Evolutionary conservation across 1,140 invertebrate species (phyloP), one percentile per base, ranked within the genome.

Genomic region (Latrodectus geometricus): DNA sequence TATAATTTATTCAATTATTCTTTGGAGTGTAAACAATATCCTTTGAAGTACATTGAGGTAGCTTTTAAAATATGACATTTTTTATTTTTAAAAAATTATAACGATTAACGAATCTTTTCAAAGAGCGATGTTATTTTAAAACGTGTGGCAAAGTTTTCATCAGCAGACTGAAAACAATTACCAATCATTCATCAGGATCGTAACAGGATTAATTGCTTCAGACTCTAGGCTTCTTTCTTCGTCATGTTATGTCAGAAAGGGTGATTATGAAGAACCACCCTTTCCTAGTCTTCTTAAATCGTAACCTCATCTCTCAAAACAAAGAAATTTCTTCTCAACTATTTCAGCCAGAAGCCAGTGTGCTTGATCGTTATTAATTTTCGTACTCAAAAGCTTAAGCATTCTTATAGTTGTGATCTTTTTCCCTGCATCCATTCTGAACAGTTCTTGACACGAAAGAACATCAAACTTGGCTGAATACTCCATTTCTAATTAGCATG

Each of bases 201-300:
- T 54, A 70, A 70, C 54, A 80, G 78, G 78, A 80, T 80, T 80
- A 80, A 80, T 80, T 70, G 49, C 68, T 8, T 9, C 48, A n/a
- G 68, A 70, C 66, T 65, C 2, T 23, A 65, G 23, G n/a, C 48
- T 69, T 70, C 78, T 80, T 80, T 70, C 68, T 54, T 54, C 68
- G 7, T 12, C 23, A 52, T 56, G 66, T 80, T 23, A 52, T 23
- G 78, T 80, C 49, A 80, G 35, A 9, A 23, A 17, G n/a, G 14
- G 66, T 70, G 66, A 80, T 80, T 80, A 80, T 80, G 78, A 80
- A 80, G 78, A 69, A 70, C 66, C 78, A 70, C 78, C 78, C 15
- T 80, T 80, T 70, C 21, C 78, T 70, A 15, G 78, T 80, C 17
- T n/a, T 17, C 61, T 68, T 49, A 48, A 78, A 49, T 66, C 61